A percentile compares a stretch with the other conserved stretches of the same genome.
Evolutionary conservation across 2,113 vertebrate genomes (phyloP).

Genomic region (Rhinolophus ferrumequinum): DNA sequence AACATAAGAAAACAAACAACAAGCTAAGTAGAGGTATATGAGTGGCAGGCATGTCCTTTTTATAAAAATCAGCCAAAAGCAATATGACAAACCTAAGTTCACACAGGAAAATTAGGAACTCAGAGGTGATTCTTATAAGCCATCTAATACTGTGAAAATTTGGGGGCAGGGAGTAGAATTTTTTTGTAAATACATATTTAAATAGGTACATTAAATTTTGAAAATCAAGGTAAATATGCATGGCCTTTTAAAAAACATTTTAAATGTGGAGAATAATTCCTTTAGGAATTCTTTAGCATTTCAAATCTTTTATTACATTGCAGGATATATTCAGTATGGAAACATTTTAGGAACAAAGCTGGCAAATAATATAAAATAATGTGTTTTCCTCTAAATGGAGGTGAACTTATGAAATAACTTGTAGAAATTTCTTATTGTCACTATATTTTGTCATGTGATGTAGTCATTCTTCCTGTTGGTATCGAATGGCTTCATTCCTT

Average conservation of each 20-base stretch:
- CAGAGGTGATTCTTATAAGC: background rate
- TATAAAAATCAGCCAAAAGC: background rate
- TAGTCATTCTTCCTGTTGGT: background rate
- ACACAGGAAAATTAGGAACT: background rate
- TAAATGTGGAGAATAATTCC: background rate
- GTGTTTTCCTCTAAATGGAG: background rate
- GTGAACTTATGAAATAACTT: background rate
- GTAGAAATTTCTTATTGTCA: background rate
- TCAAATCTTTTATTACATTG: background rate
- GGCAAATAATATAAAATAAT: background rate
- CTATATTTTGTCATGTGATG: conserved; percentile 19
- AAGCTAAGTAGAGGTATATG: background rate
- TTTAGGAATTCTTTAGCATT: conserved; percentile 2
- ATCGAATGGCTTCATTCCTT: background rate
- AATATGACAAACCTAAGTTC: background rate
- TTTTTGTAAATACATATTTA: conserved; percentile 5
- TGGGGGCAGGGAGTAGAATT: background rate
- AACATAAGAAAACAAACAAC: background rate
- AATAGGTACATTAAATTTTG: background rate
- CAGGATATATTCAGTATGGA: background rate
- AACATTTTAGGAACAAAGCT: background rate
- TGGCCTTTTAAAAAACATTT: background rate
- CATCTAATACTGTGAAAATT: background rate
- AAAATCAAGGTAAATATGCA: background rate
- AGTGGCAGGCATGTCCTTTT: background rate